Conservation (phyloP, 2,888 invertebrate genomes). For the Atrina japonica region DNA sequence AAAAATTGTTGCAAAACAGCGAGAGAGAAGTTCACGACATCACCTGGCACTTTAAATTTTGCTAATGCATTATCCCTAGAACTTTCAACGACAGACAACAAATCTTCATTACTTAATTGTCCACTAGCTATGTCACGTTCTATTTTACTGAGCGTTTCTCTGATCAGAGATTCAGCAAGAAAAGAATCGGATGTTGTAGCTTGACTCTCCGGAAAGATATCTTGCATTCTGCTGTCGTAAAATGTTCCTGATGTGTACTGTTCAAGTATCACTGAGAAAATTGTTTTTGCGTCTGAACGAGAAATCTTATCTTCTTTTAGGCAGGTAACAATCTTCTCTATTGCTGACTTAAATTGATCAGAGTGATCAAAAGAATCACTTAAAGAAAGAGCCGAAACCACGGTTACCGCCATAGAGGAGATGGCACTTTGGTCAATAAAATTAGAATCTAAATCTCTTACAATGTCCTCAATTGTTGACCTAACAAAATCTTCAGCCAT, state of each 20-base stretch:
- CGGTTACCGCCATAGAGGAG: constrained; percentile 29
- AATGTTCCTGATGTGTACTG: constrained; percentile 41
- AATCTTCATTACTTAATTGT: constrained; percentile 37
- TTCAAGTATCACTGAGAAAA: constrained; percentile 57
- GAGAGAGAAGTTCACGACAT: constrained; percentile 31
- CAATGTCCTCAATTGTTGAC: constrained; percentile 48
- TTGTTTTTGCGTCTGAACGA: constrained; percentile 46
- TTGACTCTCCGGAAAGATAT: constrained; percentile 10
- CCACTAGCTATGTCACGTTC: constrained; percentile 54
- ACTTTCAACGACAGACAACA: constrained; percentile 27
- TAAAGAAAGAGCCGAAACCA: constrained; percentile 9
- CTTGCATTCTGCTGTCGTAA: background rate
- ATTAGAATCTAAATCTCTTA: constrained; percentile 41
- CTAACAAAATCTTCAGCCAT: constrained; percentile 50
- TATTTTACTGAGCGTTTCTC: constrained; percentile 53
- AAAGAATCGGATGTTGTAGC: constrained; percentile 14
- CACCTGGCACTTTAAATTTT: constrained; percentile 14
- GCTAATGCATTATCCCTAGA: background rate
- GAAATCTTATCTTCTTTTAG: constrained; percentile 48
- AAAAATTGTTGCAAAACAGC: constrained; percentile 30
- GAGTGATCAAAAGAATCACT: background rate
- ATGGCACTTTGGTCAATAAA: background rate
- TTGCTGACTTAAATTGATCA: constrained; percentile 21
- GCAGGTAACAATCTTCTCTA: constrained; percentile 44
- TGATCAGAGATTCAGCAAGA: constrained; percentile 50